A percentile compares a stretch with the other conserved stretches of the same genome.
These are phyloP conservation scores for Eonycteris spelaea DNA, from an alignment of 2,113 vertebrate genomes.

Conservation along the genomic window DNA sequence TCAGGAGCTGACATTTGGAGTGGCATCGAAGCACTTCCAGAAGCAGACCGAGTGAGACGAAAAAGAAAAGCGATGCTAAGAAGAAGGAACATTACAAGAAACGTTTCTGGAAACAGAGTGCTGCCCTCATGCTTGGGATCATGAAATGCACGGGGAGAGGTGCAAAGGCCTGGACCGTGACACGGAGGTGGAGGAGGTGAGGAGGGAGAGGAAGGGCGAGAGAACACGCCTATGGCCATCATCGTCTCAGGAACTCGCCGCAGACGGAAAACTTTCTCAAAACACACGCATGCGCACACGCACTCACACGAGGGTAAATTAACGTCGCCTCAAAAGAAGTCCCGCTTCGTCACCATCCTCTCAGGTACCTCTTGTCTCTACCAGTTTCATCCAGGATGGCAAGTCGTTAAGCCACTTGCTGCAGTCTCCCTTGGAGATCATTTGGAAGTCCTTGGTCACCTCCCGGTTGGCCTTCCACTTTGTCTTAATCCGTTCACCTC, in stretches of 20 bases:
- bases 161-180: fast-evolving
- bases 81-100: not conserved
- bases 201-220: not conserved
- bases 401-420: fast-evolving
- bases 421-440: not conserved
- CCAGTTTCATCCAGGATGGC: too few relatives aligned
- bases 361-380: too few relatives aligned
- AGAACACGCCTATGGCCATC: fast-evolving
- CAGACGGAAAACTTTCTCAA: too few relatives aligned
- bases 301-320: fast-evolving
- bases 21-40: not conserved
- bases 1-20: not conserved
- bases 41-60: not conserved
- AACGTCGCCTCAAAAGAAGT: too few relatives aligned
- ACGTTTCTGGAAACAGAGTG: too few relatives aligned
- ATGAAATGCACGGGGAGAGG: fast-evolving
- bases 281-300: not conserved
- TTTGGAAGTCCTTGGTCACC: fast-evolving
- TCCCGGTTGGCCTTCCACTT: not conserved
- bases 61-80: not conserved
- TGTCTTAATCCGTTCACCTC: not conserved
- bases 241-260: fast-evolving
- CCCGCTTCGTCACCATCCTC: not conserved
- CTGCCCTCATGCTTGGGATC: not conserved
- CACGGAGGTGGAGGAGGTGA: not conserved